Conservation (phyloP, 2,888 invertebrate genomes). For the Malacosoma neustria region DNA sequence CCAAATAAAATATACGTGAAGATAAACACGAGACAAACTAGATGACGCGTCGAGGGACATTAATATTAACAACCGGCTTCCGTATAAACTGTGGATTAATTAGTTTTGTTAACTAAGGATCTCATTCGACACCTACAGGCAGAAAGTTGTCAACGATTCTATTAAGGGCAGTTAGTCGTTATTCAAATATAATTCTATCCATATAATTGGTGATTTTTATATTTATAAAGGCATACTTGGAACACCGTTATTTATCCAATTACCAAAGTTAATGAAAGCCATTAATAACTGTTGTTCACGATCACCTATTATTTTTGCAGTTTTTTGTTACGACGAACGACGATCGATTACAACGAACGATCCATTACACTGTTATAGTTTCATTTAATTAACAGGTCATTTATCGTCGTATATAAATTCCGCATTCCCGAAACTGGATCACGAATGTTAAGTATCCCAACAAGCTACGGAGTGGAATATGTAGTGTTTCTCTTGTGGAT, state of each 20-base stretch:
- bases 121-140: constrained; percentile 3
- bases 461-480: too few species aligned
- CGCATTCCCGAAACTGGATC: too few species aligned
- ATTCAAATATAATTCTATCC: not conserved
- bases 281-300: not conserved
- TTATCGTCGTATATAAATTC: too few species aligned
- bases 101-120: constrained; percentile 11
- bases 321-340: too few species aligned
- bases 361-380: too few species aligned
- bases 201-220: not conserved
- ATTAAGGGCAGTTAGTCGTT: not conserved
- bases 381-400: too few species aligned
- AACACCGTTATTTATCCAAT: constrained; percentile 1
- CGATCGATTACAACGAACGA: too few species aligned
- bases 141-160: not conserved
- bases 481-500: too few species aligned
- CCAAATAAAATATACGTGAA: constrained; percentile 3
- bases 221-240: not conserved
- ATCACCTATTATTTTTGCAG: not conserved
- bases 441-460: too few species aligned
- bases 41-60: constrained; percentile 16
- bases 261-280: not conserved
- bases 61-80: constrained; percentile 17
- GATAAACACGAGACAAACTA: constrained; percentile 6
- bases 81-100: constrained; percentile 12